Conservation (phyloP, 1,140 invertebrate species). For the Hyphantria cunea region DNA sequence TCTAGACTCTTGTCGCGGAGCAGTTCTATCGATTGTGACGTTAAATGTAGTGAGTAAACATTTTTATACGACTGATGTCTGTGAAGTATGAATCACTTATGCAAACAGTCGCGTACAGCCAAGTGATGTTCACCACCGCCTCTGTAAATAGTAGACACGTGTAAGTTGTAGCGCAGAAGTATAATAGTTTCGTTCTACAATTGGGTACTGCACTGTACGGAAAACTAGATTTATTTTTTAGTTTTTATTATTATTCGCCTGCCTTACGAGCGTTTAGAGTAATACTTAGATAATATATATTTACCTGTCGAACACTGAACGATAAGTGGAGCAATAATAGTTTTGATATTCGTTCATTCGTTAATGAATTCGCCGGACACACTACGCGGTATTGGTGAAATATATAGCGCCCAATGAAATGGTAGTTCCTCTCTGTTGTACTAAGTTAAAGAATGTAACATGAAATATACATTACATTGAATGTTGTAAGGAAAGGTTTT, state of each 20-base stretch:
- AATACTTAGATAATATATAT: too few species aligned
- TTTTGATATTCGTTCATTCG: too few species aligned
- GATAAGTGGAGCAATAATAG: too few species aligned
- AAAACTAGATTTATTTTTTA: slow-evolving; percentile 18
- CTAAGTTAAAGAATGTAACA: background rate
- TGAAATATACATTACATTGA: slow-evolving; percentile 6
- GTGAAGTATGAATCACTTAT: slow-evolving; percentile 14
- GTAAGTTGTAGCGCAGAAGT: slow-evolving; percentile 23
- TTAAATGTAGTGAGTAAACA: slow-evolving; percentile 14
- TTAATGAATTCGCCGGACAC: too few species aligned
- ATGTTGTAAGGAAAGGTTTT: slow-evolving; percentile 26
- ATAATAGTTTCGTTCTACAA: slow-evolving; percentile 19
- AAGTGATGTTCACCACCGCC: slow-evolving; percentile 11
- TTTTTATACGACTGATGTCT: slow-evolving; percentile 16
- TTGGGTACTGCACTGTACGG: slow-evolving; percentile 9
- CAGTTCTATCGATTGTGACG: slow-evolving; percentile 6
- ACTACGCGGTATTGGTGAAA: too few species aligned
- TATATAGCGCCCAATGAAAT: slow-evolving; percentile 29
- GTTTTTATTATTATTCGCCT: too few species aligned
- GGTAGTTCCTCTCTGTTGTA: slow-evolving; percentile 5
- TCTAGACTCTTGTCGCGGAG: background rate
- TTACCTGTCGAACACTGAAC: too few species aligned
- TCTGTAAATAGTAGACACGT: slow-evolving; percentile 19
- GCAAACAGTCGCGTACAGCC: slow-evolving; percentile 10
- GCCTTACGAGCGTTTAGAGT: too few species aligned